These are phyloP conservation scores for Drosophila fungiperda DNA, from an alignment of 2,888 invertebrate genomes.

Conservation along the genomic window DNA sequence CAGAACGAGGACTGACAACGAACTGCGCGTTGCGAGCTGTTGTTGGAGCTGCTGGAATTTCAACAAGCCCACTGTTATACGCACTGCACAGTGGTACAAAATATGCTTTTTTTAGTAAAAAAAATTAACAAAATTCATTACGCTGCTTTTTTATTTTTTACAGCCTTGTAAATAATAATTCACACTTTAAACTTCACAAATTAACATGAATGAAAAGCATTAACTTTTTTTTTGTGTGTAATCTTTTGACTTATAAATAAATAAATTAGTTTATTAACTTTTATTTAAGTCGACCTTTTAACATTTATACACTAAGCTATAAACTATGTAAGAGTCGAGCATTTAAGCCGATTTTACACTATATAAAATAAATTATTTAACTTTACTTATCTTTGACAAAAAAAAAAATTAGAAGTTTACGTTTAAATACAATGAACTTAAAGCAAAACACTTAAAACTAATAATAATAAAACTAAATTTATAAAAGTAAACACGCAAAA, in stretches of 20 bases:
- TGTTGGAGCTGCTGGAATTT: slow-evolving; percentile 58
- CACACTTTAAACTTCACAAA: background rate
- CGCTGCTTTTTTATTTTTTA: background rate
- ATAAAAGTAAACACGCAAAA: background rate
- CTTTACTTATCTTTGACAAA: too few relatives aligned
- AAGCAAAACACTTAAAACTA: too few relatives aligned
- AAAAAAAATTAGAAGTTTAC: too few relatives aligned
- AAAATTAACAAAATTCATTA: background rate
- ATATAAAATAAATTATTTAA: too few relatives aligned
- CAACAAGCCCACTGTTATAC: slow-evolving; percentile 74
- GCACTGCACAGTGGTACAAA: slow-evolving; percentile 11
- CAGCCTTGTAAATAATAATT: background rate
- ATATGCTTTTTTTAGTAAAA: too few relatives aligned
- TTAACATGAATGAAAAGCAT: background rate
- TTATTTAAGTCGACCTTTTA: background rate
- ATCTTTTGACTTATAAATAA: too few relatives aligned
- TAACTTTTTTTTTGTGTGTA: background rate
- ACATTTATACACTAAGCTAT: background rate
- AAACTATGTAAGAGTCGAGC: background rate
- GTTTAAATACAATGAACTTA: too few relatives aligned
- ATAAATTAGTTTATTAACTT: background rate
- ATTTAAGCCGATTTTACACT: background rate
- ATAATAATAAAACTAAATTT: too few relatives aligned
- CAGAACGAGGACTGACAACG: slow-evolving; percentile 70
- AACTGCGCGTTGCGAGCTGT: slow-evolving; percentile 69